These are phyloP conservation scores for Campoletis sonorensis DNA, from an alignment of 1,140 invertebrate species.

Conservation along the genomic window DNA sequence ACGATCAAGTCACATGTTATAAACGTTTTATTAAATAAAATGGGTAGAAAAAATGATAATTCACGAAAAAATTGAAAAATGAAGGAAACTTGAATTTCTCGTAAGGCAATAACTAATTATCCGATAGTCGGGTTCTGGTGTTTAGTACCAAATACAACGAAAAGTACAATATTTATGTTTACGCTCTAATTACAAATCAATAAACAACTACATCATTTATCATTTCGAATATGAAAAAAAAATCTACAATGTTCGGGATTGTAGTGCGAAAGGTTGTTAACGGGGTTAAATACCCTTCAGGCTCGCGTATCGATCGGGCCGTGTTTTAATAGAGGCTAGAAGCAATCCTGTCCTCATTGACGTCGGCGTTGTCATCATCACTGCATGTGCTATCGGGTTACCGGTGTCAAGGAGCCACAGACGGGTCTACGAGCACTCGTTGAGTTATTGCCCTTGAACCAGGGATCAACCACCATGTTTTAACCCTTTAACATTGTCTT, in stretches of 20 bases:
- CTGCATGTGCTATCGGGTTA: conserved; percentile 58
- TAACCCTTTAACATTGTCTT: not conserved
- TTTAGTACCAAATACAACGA: too few relatives aligned
- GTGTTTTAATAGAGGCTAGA: not conserved
- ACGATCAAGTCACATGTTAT: too few relatives aligned
- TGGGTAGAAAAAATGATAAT: too few relatives aligned
- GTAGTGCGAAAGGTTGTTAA: conserved; percentile 61
- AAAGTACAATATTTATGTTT: too few relatives aligned
- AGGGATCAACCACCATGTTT: conserved; percentile 10
- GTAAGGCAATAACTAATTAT: too few relatives aligned
- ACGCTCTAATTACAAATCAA: too few relatives aligned
- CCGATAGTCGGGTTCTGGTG: too few relatives aligned
- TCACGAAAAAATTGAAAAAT: too few relatives aligned
- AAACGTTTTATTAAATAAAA: too few relatives aligned
- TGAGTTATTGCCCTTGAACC: conserved; percentile 61
- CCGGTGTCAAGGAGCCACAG: conserved; percentile 44
- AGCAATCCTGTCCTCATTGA: conserved; percentile 21
- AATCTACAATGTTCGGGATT: not conserved
- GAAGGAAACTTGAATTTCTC: too few relatives aligned
- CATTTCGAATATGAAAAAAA: not conserved
- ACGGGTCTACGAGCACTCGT: conserved; percentile 59
- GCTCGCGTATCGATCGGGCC: conserved; percentile 10
- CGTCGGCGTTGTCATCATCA: conserved; percentile 8
- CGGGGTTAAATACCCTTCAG: conserved; percentile 56
- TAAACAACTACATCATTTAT: too few relatives aligned